phyloP scores from a whole-genome alignment of 2,113 vertebrate genomes.

The Pteruthius melanotis region DNA sequence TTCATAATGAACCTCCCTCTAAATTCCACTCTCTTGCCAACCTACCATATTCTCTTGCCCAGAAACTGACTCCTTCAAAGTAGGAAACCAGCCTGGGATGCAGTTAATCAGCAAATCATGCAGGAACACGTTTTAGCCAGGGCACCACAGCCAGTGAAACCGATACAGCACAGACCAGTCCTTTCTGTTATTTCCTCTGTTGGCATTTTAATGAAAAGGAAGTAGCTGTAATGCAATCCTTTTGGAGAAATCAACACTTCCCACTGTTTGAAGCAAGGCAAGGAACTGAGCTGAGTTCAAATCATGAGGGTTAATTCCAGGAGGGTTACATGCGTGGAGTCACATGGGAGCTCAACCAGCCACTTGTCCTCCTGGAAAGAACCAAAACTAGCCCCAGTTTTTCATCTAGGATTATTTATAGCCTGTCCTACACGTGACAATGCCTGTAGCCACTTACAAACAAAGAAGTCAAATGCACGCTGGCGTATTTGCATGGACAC shows the following conservation, averaged over 20 bases:
- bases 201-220: constrained; percentile 29
- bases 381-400: background rate
- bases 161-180: background rate
- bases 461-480: background rate
- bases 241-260: constrained; percentile 34
- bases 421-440: background rate
- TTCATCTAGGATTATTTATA: background rate
- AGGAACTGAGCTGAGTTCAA: background rate
- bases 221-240: constrained; percentile 22
- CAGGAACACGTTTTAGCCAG: background rate
- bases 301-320: background rate
- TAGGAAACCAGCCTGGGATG: background rate
- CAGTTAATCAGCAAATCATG: background rate
- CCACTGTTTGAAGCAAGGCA: background rate
- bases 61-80: background rate
- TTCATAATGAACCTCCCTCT: background rate
- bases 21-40: background rate
- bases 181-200: constrained; percentile 5
- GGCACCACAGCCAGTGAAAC: constrained; percentile 17
- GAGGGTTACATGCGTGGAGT: background rate
- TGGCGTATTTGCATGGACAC: background rate
- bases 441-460: background rate
- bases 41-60: background rate
- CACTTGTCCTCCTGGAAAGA: background rate
- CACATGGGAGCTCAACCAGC: background rate